Percentiles rank a stretch among this genome's conserved stretches.
phyloP scores from a whole-genome alignment of 2,888 invertebrate genomes.

The Taphrorychus bicolor region DNA sequence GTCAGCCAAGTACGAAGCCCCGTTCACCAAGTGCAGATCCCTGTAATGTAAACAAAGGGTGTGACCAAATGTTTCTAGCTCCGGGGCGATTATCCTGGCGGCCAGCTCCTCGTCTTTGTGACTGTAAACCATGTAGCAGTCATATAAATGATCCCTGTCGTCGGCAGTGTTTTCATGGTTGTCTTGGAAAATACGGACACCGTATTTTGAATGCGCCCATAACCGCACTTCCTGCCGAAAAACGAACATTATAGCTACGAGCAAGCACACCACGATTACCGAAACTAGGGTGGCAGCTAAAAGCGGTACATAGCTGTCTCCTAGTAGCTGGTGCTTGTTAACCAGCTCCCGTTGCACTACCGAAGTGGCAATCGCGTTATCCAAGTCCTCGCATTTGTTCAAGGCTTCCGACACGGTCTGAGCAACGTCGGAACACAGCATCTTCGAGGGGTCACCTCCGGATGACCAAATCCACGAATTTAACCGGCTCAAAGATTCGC shows the following conservation, averaged over 20 bases:
- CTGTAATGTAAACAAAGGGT: constrained; percentile 74
- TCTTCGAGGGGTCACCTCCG: constrained; percentile 71
- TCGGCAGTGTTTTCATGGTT: constrained; percentile 51
- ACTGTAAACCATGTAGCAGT: constrained; percentile 88
- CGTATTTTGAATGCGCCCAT: constrained; percentile 82
- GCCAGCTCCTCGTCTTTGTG: constrained; percentile 78
- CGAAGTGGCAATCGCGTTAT: constrained; percentile 70
- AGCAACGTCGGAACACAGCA: constrained; percentile 65
- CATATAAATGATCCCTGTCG: constrained; percentile 67
- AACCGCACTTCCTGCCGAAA: constrained; percentile 79
- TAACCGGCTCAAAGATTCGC: constrained; percentile 72
- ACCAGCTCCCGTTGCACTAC: constrained; percentile 62
- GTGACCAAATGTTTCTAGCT: constrained; percentile 75
- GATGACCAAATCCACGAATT: constrained; percentile 75
- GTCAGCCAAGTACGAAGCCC: constrained; percentile 67
- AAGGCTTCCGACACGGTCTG: constrained; percentile 65
- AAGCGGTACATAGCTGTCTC: constrained; percentile 77
- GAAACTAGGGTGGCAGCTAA: constrained; percentile 75
- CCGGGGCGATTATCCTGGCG: constrained; percentile 72
- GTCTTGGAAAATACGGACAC: constrained; percentile 75
- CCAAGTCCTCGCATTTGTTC: constrained; percentile 69
- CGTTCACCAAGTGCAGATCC: constrained; percentile 67
- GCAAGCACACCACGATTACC: constrained; percentile 72
- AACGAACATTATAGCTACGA: constrained; percentile 73
- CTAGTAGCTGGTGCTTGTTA: constrained; percentile 68